Base-by-base conservation (phyloP, 2,113 vertebrate species). In the Pionites leucogaster region DNA sequence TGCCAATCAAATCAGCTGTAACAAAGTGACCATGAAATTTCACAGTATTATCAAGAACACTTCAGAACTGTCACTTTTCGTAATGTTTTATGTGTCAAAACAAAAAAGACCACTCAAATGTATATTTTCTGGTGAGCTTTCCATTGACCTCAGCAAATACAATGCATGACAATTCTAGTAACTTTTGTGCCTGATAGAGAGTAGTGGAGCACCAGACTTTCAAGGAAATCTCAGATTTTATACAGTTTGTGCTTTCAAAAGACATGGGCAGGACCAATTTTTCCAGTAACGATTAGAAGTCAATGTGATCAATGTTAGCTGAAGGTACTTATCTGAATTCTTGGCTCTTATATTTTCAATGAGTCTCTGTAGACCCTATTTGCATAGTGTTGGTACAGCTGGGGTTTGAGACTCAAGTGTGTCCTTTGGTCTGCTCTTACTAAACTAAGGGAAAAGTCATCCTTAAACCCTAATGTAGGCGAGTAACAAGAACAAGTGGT, bases 1-100 rank as follows among this genome's bases (percentile, higher is more conserved):
- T 90, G 86, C 65, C 90, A 92, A 37, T 81, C 94, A 96, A 96
- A 93, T 84, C 62, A 86, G 17, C 90, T 90, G 46, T 77, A 71
- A 69, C 52, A 69, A 76, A 91, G 44, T 79, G 81, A 94, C 93
- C 86, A 49, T 86, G 82, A 92, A 90, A 95, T 94, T 91, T 90
- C 71, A 52, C 60, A 55, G 20, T 47, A 82, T 83, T 62, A 82
- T 69, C 64, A 88, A 77, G 75, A 81, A 35, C n/a, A 29, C 23
- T 75, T 96, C 60, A 50, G 59, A 81, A 75, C 8, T 82, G 57
- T 29, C 55, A 68, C 15, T 9, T 79, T 41, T 84, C 80, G 12
- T 4, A 65, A 91, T 86, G 44, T 22, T 29, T 92, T 62, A 22
- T 59, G 22, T 74, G 35, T 67, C 64, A 7, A 76, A 25, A 50